These are phyloP conservation scores for Cebus imitator DNA, from an alignment of 2,113 vertebrate genomes.

Conservation along the genomic window DNA sequence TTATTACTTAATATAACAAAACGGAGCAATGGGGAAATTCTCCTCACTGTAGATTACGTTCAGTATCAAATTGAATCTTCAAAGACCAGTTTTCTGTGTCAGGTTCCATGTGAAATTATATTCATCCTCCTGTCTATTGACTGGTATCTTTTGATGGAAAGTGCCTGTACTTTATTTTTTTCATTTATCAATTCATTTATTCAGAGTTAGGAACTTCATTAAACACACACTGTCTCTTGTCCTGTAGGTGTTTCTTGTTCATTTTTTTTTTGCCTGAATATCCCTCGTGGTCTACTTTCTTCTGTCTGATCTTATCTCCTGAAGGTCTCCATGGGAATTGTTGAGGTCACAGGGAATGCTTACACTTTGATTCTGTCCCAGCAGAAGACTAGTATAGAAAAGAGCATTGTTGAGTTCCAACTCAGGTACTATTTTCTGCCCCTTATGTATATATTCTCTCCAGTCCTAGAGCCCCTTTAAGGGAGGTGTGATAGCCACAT, in stretches of 20 bases:
- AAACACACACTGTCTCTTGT: not conserved
- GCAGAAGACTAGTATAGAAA: not conserved
- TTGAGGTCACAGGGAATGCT: not conserved
- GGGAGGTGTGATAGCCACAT: too few relatives aligned
- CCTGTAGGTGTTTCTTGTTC: not conserved
- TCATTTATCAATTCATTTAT: not conserved
- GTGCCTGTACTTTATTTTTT: not conserved
- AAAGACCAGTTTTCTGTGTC: not conserved
- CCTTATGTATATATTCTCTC: not conserved
- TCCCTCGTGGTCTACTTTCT: not conserved
- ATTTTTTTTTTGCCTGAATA: not conserved
- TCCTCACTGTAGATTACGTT: not conserved
- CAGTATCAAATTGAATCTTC: not conserved
- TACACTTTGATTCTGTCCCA: slow-evolving; percentile 17
- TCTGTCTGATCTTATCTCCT: not conserved
- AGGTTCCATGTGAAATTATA: not conserved
- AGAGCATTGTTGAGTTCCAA: not conserved
- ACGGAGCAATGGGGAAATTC: not conserved
- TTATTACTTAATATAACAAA: slow-evolving; percentile 3
- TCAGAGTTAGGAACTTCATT: not conserved
- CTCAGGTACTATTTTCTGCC: not conserved
- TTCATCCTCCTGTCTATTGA: not conserved
- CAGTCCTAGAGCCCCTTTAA: not conserved
- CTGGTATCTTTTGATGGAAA: not conserved
- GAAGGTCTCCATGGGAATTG: not conserved